Conservation (phyloP, 2,888 invertebrate genomes). For the Lacanobia oleracea region DNA sequence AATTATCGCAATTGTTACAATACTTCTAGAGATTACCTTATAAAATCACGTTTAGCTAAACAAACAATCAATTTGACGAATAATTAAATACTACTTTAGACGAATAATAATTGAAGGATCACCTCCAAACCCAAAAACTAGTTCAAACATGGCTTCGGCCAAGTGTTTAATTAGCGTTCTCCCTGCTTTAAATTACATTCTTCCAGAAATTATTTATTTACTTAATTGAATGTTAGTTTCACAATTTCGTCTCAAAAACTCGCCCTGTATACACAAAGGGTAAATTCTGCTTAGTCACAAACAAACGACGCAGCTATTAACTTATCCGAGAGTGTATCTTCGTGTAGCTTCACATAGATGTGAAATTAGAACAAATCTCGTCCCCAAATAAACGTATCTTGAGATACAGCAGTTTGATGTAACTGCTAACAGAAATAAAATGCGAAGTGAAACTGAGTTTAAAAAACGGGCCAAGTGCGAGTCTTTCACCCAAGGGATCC, state of each 20-base stretch:
- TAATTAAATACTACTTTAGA: too few relatives aligned
- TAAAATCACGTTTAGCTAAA: too few relatives aligned
- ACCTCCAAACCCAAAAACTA: not conserved
- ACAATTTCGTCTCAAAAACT: not conserved
- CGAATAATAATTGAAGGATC: too few relatives aligned
- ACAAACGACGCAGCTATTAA: conserved; percentile 49
- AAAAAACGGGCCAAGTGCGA: too few relatives aligned
- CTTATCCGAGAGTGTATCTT: conserved; percentile 44
- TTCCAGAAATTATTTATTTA: too few relatives aligned
- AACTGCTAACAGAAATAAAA: not conserved
- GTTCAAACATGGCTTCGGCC: not conserved
- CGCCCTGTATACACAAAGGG: conserved; percentile 32
- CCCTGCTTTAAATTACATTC: not conserved
- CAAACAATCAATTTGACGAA: too few relatives aligned
- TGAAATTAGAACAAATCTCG: conserved; percentile 36
- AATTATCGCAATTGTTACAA: too few relatives aligned
- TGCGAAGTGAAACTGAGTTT: not conserved
- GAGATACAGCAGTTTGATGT: not conserved
- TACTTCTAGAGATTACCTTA: too few relatives aligned
- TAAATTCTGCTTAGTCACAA: conserved; percentile 49
- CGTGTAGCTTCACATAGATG: conserved; percentile 30
- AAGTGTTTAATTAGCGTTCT: not conserved
- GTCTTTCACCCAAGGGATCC: too few relatives aligned
- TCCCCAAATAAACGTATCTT: conserved; percentile 20
- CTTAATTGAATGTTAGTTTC: too few relatives aligned